Evolutionary conservation across 2,888 invertebrate genomes (phyloP), one percentile per base, ranked within the genome.

Genomic region (Aporophyla nigra): DNA sequence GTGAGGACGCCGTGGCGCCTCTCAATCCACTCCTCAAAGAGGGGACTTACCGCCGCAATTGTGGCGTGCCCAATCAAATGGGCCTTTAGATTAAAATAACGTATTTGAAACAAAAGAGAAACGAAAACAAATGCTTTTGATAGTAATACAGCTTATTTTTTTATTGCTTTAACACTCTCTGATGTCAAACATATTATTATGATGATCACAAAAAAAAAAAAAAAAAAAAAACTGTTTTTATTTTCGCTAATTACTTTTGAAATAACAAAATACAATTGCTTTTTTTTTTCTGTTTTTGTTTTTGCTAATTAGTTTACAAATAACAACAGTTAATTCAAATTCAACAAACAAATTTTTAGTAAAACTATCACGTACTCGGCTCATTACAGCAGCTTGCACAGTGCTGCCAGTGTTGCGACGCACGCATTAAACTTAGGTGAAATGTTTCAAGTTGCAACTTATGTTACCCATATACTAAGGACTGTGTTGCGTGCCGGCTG

Each of bases 351-450:
- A 61, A 71, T 70, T 70, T 74, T 84, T 27, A 61, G 75, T 66
- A 76, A 76, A 74, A 79, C 62, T 61, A 84, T 51, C 82, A 82
- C 83, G 86, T 82, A 67, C 59, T 73, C 59, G 74, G 70, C 75
- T 80, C 78, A 76, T 71, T 78, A 79, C 74, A 82, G 21, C 84
- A 78, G 78, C 80, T 84, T 84, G 82, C 71, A 76, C 71, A 62
- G 59, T 51, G 72, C 51, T 27, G 54, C 73, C n/a, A 72, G 66
- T 80, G 54, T 46, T 49, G 59, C 71, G 74, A 73, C 71, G 9
- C 72, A 85, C 86, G 83, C 85, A 85, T 83, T 85, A 80, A 85
- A 80, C 78, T 85, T 76, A 65, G 65, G 74, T 76, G 63, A 83
- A 84, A 78, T 71, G 82, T 70, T 83, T 62, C 78, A 76, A 85